These are phyloP conservation scores for Solen grandis DNA, from an alignment of 1,140 invertebrate species.

Conservation along the genomic window DNA sequence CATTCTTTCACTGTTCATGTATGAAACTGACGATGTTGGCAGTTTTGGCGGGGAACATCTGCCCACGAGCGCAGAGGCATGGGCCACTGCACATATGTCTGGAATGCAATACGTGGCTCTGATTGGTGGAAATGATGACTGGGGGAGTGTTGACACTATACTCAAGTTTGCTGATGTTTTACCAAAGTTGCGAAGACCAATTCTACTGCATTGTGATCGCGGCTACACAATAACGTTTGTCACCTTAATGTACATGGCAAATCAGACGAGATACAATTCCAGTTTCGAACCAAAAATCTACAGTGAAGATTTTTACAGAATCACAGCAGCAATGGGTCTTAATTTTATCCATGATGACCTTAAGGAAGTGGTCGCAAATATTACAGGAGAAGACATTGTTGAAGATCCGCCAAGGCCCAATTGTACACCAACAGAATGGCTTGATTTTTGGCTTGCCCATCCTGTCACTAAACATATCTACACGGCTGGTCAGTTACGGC, in stretches of 20 bases:
- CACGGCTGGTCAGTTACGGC: constrained; percentile 69
- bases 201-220: constrained; percentile 68
- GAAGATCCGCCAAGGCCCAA: constrained; percentile 64
- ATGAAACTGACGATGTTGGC: constrained; percentile 59
- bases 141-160: constrained; percentile 64
- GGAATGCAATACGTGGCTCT: constrained; percentile 65
- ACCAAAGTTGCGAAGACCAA: constrained; percentile 60
- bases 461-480: constrained; percentile 74
- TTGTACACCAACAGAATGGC: constrained; percentile 64
- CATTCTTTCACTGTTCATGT: constrained; percentile 69
- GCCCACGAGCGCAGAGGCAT: constrained; percentile 61
- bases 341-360: constrained; percentile 67
- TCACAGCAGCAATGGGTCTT: constrained; percentile 67
- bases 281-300: constrained; percentile 60
- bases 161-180: constrained; percentile 61
- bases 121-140: constrained; percentile 64
- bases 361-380: constrained; percentile 63
- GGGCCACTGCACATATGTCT: constrained; percentile 51
- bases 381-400: constrained; percentile 66
- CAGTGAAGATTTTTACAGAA: constrained; percentile 68
- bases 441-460: constrained; percentile 72
- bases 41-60: constrained; percentile 67
- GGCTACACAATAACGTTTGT: constrained; percentile 72
- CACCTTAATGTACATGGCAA: constrained; percentile 70
- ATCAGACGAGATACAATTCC: constrained; percentile 57